Conservation (phyloP, 2,113 vertebrate species). For the Dicrurus megarhynchus region DNA sequence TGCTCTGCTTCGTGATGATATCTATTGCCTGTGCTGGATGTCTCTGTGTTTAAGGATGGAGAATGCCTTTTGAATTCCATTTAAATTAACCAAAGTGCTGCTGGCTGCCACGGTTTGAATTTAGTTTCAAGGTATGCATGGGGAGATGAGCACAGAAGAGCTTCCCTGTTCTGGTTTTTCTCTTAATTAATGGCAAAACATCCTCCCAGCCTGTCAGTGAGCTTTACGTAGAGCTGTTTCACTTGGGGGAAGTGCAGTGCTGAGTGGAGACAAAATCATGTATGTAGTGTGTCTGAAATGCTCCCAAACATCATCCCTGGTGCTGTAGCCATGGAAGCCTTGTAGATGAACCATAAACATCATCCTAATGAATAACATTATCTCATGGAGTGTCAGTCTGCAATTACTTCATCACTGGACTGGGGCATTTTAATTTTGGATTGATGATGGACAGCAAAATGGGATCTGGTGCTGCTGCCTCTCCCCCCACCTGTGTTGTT, state of each 20-base stretch:
- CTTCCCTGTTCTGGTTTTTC: background rate
- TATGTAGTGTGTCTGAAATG: background rate
- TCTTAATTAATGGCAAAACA: background rate
- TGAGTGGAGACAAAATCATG: background rate
- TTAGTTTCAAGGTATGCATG: background rate
- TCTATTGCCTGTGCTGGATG: background rate
- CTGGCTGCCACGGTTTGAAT: background rate
- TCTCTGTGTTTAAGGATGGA: slow-evolving; percentile 8
- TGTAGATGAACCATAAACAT: background rate
- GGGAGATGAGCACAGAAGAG: background rate
- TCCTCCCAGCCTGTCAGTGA: background rate
- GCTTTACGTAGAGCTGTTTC: background rate
- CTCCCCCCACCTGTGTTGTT: background rate
- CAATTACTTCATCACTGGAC: background rate
- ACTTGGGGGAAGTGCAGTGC: background rate
- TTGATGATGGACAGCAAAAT: background rate
- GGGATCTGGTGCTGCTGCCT: background rate
- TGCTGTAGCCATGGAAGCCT: slow-evolving; percentile 33
- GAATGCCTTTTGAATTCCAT: background rate
- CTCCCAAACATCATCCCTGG: background rate
- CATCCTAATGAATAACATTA: background rate
- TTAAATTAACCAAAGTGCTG: background rate
- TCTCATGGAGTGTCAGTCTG: background rate
- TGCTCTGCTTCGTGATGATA: slow-evolving; percentile 6
- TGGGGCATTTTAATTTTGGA: background rate